phyloP scores from a whole-genome alignment of 2,113 vertebrate species.

The Myrmecophaga tridactyla region DNA sequence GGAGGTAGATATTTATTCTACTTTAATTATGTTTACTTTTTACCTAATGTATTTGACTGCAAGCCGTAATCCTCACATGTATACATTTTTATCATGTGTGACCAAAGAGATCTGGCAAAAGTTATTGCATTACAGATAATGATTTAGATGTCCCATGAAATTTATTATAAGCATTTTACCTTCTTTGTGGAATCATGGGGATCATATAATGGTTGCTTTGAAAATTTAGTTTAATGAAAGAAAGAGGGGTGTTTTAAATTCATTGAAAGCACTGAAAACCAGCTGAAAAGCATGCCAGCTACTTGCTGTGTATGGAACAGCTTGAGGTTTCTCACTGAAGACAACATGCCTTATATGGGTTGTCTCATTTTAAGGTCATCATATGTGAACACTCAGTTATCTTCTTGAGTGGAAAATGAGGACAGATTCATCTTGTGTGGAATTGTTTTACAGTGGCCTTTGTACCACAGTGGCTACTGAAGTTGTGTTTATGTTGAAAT shows the following conservation, averaged over 20 bases:
- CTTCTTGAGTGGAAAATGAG: not conserved
- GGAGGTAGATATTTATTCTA: not conserved
- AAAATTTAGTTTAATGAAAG: not conserved
- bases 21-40: constrained; percentile 17
- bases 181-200: not conserved
- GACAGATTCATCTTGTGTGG: not conserved
- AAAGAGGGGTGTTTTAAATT: not conserved
- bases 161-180: not conserved
- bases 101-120: not conserved
- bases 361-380: not conserved
- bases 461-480: not conserved
- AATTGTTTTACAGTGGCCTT: not conserved
- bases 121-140: not conserved
- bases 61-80: not conserved
- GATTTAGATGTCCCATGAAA: not conserved
- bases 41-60: not conserved
- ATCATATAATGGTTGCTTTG: not conserved
- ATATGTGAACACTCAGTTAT: not conserved
- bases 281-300: not conserved
- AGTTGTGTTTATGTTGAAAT: not conserved
- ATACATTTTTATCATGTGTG: not conserved
- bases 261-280: not conserved
- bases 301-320: not conserved
- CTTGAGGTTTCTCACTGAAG: not conserved
- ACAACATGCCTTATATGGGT: rapidly evolving